Evolutionary conservation across 2,113 vertebrate genomes (phyloP), one percentile per base, ranked within the genome.

Genomic region (Puntigrus tetrazona): DNA sequence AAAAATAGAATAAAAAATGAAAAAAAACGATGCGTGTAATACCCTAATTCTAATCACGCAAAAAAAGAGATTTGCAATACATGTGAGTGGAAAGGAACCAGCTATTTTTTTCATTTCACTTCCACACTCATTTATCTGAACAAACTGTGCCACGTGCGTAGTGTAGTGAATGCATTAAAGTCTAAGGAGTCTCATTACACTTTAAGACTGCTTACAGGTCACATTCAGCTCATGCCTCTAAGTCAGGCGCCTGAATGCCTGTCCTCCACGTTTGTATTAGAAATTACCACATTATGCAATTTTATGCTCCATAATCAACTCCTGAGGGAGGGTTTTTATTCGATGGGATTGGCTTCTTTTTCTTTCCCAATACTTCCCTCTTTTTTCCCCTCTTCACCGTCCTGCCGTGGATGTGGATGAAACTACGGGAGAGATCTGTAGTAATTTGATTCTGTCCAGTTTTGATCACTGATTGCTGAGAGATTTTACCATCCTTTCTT

Each of bases 151-250:
- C 45, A 31, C 41, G 55, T 75, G 82, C 67, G 43, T 41, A 85
- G 78, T 88, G 78, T 27, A 43, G 45, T 1, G 86, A 77, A 75
- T 79, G 70, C 89, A 86, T 91, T 92, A 90, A 80, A 82, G 88
- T 85, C 88, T 73, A 85, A 81, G 50, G 84, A 57, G 90, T 91
- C 90, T 94, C 92, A 93, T 94, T 93, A 91, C 57, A 50, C 89
- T 90, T 92, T 91, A 90, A 91, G 91, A 93, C 90, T 93, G 92
- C 92, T 94, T 93, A 92, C 92, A 92, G 93, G 92, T 93, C 91
- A 91, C 84, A 91, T 91, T 89, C 90, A 88, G 87, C 88, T 87
- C 82, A 86, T 82, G 81, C 90, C 90, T 90, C 38, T 61, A 90
- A 92, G 90, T 91, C 86, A 89, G 78, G 65, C 59, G 78, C 86